phyloP scores from a whole-genome alignment of 2,113 vertebrate species.

The Okapia johnstoni region DNA sequence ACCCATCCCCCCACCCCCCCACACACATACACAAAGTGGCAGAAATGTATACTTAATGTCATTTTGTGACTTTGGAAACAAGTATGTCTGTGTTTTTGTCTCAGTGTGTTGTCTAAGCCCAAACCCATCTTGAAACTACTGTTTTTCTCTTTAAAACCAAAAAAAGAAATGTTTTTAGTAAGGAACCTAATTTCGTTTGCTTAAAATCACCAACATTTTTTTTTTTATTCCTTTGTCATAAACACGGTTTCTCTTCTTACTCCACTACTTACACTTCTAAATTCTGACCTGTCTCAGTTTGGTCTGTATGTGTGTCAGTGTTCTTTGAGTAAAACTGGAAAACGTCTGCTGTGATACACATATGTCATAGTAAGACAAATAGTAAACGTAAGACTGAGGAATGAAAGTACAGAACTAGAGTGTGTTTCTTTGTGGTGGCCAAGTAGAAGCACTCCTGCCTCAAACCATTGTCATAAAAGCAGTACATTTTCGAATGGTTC shows the following conservation, averaged over 20 bases:
- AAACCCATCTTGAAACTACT: conserved; percentile 74
- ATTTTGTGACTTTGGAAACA: conserved; percentile 51
- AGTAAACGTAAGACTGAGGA: conserved; percentile 59
- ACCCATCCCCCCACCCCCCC: fast-evolving
- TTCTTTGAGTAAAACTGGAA: conserved; percentile 78
- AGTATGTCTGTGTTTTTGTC: conserved; percentile 40
- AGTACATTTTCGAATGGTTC: conserved; percentile 69
- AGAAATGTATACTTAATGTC: conserved; percentile 20
- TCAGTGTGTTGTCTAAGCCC: conserved; percentile 63
- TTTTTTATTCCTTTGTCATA: conserved; percentile 67
- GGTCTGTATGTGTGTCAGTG: conserved; percentile 77
- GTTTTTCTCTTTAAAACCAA: conserved; percentile 68
- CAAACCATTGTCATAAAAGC: conserved; percentile 46
- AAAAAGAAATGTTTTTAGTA: conserved; percentile 71
- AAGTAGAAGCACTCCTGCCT: conserved; percentile 72
- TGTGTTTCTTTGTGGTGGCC: conserved; percentile 45
- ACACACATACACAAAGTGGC: not conserved
- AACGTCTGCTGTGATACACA: conserved; percentile 53
- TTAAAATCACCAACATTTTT: conserved; percentile 69
- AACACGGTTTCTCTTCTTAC: conserved; percentile 64
- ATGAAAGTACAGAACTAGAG: conserved; percentile 52
- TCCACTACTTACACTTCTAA: conserved; percentile 76
- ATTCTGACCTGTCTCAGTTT: conserved; percentile 75
- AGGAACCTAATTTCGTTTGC: conserved; percentile 69
- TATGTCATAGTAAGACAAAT: conserved; percentile 58